These are phyloP conservation scores for Cotesia typhae DNA, from an alignment of 1,140 invertebrate species.

Conservation along the genomic window DNA sequence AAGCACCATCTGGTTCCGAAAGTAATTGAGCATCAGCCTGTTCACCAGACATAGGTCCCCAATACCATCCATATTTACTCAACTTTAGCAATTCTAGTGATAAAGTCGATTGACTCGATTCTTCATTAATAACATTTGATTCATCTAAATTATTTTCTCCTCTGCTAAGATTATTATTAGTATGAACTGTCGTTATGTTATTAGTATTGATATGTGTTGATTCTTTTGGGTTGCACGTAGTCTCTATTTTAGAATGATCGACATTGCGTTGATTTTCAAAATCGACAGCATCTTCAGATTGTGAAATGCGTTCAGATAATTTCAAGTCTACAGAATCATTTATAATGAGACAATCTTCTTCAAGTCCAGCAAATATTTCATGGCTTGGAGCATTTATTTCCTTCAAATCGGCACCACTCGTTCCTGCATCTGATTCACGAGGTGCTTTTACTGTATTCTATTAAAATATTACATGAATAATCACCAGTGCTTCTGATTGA, in stretches of 20 bases:
- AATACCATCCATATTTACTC: constrained; percentile 74
- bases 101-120: constrained; percentile 43
- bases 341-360: too few relatives aligned
- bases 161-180: not conserved
- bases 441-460: not conserved
- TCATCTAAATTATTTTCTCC: not conserved
- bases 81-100: constrained; percentile 69
- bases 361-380: too few relatives aligned
- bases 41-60: constrained; percentile 71
- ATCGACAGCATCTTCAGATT: too few relatives aligned
- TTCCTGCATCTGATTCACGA: too few relatives aligned
- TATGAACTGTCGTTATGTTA: not conserved
- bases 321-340: too few relatives aligned
- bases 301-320: too few relatives aligned
- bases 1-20: constrained; percentile 76
- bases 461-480: constrained; percentile 3
- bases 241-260: too few relatives aligned
- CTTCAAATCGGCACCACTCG: too few relatives aligned
- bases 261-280: too few relatives aligned
- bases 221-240: too few relatives aligned
- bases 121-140: not conserved
- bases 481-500: not conserved
- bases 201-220: too few relatives aligned
- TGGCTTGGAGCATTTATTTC: too few relatives aligned
- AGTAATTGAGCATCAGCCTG: constrained; percentile 70